These are phyloP conservation scores for Trichogramma evanescens DNA, from an alignment of 2,888 invertebrate genomes.

Conservation along the genomic window DNA sequence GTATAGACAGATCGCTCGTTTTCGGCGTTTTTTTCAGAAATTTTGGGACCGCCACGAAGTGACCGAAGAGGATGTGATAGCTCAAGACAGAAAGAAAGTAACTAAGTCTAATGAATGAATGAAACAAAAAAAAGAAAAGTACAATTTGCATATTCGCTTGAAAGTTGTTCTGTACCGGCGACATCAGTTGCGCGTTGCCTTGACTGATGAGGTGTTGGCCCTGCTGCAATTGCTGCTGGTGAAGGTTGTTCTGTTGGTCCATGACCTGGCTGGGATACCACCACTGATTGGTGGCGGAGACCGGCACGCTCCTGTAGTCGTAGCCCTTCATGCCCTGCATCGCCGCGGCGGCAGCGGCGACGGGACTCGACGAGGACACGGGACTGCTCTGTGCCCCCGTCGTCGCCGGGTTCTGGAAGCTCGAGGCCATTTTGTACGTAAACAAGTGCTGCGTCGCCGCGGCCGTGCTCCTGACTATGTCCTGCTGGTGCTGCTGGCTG, in stretches of 20 bases:
- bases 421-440: constrained; percentile 80
- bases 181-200: constrained; percentile 44
- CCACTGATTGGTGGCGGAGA: constrained; percentile 57
- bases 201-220: constrained; percentile 46
- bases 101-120: background rate
- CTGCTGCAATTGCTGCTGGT: constrained; percentile 53
- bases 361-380: constrained; percentile 57
- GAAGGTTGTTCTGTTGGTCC: constrained; percentile 56
- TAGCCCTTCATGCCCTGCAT: constrained; percentile 48
- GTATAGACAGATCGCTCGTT: no score
- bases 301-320: constrained; percentile 61
- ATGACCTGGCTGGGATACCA: constrained; percentile 69
- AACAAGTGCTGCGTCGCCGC: constrained; percentile 68
- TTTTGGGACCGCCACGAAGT: no score
- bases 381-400: constrained; percentile 60
- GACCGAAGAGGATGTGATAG: background rate
- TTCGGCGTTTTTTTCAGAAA: no score
- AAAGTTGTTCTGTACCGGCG: constrained; percentile 36
- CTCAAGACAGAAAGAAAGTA: constrained; percentile 10
- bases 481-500: constrained; percentile 46
- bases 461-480: constrained; percentile 55
- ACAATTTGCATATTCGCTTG: background rate
- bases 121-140: background rate
- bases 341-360: constrained; percentile 51
- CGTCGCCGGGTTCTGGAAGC: constrained; percentile 67